Evolutionary conservation across 2,113 vertebrate genomes (phyloP).

Genomic region (Capreolus pygargus): DNA sequence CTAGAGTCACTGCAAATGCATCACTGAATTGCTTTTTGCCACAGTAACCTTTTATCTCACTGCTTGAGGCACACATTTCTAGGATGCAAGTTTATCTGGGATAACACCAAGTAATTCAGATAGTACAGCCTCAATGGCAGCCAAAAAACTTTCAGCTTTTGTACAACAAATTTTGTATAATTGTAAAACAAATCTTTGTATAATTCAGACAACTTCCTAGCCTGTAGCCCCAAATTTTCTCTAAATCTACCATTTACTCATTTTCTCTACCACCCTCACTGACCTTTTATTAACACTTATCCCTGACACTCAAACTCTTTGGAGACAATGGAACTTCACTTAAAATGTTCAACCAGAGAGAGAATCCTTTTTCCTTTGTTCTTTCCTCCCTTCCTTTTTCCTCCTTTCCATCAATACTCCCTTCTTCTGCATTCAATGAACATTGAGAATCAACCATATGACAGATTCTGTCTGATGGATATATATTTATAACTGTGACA

Average conservation of each 20-base stretch:
- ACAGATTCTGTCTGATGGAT: neutral
- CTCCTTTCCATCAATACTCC: neutral
- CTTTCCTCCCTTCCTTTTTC: no score
- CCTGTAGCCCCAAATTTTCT: neutral
- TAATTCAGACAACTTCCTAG: neutral
- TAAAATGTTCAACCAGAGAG: neutral
- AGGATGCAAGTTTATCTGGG: conserved; percentile 38
- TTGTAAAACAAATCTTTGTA: neutral
- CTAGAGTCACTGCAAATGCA: conserved; percentile 31
- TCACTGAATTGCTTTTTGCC: conserved; percentile 52
- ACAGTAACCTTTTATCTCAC: conserved; percentile 55
- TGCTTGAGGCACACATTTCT: conserved; percentile 46
- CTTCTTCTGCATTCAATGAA: neutral
- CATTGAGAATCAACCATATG: neutral
- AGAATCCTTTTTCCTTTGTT: neutral
- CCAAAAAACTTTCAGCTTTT: neutral
- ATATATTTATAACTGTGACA: neutral
- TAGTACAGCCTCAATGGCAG: neutral
- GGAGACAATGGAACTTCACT: neutral
- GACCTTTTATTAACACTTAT: neutral
- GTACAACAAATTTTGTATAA: neutral
- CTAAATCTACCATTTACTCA: neutral
- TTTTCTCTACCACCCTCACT: neutral
- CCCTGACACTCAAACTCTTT: neutral
- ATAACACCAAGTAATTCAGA: conserved; percentile 32